phyloP scores from a whole-genome alignment of 37 sponge, comb jelly and placozoan species.

The Hormiphora californensis region DNA sequence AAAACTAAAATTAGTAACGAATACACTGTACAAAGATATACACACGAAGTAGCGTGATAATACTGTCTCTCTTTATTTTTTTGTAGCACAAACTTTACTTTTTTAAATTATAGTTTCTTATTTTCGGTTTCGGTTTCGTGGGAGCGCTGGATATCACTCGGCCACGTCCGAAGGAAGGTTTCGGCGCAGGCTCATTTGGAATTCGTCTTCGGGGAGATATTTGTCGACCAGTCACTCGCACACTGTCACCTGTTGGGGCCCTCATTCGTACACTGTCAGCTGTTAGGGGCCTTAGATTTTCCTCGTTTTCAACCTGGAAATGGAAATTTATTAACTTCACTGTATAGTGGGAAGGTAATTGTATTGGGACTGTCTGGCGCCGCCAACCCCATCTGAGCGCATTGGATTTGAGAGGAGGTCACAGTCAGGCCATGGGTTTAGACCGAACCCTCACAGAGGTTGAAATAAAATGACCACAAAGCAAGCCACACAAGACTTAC shows the following conservation, averaged over 20 bases:
- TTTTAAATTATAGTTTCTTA: slow-evolving; percentile 30
- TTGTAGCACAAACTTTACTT: neutral
- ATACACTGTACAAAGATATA: too few species aligned
- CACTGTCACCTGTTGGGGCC: neutral
- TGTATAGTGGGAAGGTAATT: neutral
- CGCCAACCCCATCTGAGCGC: too few species aligned
- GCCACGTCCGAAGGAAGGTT: neutral
- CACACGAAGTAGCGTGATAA: too few species aligned
- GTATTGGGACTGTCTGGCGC: too few species aligned
- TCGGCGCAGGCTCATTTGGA: neutral
- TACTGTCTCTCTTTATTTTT: too few species aligned
- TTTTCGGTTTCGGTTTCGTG: neutral
- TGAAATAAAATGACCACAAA: neutral
- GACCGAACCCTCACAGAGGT: too few species aligned
- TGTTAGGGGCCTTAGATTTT: slow-evolving; percentile 12
- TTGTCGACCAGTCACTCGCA: slow-evolving; percentile 3
- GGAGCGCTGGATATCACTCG: too few species aligned
- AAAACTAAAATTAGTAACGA: too few species aligned
- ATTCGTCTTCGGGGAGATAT: neutral
- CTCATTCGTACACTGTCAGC: too few species aligned
- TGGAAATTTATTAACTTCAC: neutral
- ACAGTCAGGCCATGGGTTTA: neutral
- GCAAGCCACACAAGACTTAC: neutral
- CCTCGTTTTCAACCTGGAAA: slow-evolving; percentile 24
- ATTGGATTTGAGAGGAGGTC: too few species aligned